phyloP scores from a whole-genome alignment of 1,140 invertebrate genomes.

The Theocolax elegans region DNA sequence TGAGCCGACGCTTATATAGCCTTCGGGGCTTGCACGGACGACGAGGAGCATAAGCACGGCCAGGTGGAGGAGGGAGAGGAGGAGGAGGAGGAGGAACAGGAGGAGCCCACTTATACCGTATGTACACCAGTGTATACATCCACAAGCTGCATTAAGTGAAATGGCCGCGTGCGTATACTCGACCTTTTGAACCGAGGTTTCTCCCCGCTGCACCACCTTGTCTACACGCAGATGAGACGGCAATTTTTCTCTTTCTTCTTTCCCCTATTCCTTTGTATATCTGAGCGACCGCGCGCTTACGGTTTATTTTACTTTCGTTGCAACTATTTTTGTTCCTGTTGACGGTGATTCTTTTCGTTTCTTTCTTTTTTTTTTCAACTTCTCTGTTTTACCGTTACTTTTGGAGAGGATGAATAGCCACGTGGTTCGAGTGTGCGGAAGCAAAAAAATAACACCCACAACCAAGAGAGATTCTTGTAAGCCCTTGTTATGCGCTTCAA shows the following conservation, averaged over 20 bases:
- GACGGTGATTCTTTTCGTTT: too few species aligned
- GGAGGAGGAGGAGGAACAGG: not conserved
- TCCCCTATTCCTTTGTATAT: not conserved
- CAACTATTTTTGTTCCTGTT: too few species aligned
- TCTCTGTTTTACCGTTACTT: slow-evolving; percentile 5
- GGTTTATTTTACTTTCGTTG: too few species aligned
- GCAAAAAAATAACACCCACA: not conserved
- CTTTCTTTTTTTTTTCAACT: not conserved
- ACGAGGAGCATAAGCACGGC: not conserved
- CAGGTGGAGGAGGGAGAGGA: too few species aligned
- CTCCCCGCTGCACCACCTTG: not conserved
- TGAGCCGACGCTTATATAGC: slow-evolving; percentile 9
- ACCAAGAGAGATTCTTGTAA: slow-evolving; percentile 15
- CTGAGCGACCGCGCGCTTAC: too few species aligned
- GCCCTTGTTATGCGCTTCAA: slow-evolving; percentile 22
- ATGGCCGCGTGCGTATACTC: not conserved
- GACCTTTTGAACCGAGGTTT: not conserved
- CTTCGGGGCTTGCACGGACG: not conserved
- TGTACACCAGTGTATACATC: not conserved
- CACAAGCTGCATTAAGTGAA: slow-evolving; percentile 10
- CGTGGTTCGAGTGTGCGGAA: not conserved
- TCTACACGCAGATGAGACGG: not conserved
- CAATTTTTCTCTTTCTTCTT: not conserved
- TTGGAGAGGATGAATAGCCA: slow-evolving; percentile 8
- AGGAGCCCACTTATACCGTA: not conserved